A percentile compares a stretch with the other conserved stretches of the same genome.
phyloP scores from a whole-genome alignment of 2,888 invertebrate species.

The Agrotis clavis region DNA sequence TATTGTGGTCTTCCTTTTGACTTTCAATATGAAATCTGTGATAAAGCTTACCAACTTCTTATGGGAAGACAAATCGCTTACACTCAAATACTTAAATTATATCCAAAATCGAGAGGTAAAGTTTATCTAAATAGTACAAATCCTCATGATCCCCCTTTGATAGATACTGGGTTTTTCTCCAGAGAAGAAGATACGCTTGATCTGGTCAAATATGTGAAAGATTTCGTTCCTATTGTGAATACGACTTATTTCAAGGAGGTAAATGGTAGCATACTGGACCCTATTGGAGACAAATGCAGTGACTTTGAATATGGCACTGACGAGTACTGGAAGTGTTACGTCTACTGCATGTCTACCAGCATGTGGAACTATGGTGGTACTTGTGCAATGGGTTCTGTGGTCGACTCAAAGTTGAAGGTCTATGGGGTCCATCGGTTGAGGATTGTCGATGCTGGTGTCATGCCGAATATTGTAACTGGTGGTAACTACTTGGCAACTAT shows the following conservation, averaged over 20 bases:
- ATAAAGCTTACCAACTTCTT: constrained; percentile 5
- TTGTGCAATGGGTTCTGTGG: constrained; percentile 39
- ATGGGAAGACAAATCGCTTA: constrained; percentile 11
- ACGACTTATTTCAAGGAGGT: constrained; percentile 68
- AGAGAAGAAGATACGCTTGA: constrained; percentile 67
- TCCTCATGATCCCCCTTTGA: constrained; percentile 64
- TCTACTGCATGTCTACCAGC: constrained; percentile 22
- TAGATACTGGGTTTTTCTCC: constrained; percentile 63
- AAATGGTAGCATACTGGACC: constrained; percentile 62
- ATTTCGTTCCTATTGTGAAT: constrained; percentile 66
- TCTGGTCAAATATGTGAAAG: constrained; percentile 64
- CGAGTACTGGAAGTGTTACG: constrained; percentile 68
- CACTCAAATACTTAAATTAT: constrained; percentile 53
- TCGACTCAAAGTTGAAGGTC: constrained; percentile 33
- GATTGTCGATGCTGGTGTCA: constrained; percentile 34
- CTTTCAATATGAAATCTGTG: constrained; percentile 11
- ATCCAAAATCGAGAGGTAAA: constrained; percentile 68
- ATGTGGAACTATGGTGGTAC: constrained; percentile 38
- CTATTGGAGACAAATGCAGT: constrained; percentile 48
- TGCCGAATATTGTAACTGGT: constrained; percentile 29
- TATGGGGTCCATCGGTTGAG: constrained; percentile 28
- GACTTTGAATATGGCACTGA: constrained; percentile 45
- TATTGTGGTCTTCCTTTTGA: constrained; percentile 21
- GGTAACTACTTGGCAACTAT: constrained; percentile 32
- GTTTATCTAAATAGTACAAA: constrained; percentile 64